Evolutionary conservation across 2,797 vertebrate species (phyloP).

Genomic region (Acridotheres tristis): DNA sequence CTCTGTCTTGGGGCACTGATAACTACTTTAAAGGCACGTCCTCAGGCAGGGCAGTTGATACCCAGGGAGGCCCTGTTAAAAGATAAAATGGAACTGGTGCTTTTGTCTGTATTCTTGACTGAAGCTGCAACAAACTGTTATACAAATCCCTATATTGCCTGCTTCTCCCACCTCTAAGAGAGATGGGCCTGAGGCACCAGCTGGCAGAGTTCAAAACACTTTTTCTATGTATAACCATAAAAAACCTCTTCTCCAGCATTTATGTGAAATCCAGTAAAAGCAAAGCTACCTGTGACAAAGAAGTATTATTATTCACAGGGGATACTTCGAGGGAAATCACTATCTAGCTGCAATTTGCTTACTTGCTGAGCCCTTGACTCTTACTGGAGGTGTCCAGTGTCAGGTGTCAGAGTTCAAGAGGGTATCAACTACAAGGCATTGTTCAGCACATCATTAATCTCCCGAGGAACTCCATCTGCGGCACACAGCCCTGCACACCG

Average conservation of each 20-base stretch:
- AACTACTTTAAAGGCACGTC: background rate
- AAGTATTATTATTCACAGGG: background rate
- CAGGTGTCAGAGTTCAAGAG: constrained; percentile 59
- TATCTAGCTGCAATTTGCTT: background rate
- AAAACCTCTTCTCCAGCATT: background rate
- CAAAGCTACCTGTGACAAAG: background rate
- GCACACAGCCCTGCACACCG: background rate
- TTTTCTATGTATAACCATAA: background rate
- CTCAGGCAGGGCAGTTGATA: background rate
- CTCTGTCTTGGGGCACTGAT: background rate
- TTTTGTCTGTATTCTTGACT: background rate
- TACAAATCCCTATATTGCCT: background rate
- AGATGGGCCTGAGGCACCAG: background rate
- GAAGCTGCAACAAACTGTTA: background rate
- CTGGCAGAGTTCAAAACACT: background rate
- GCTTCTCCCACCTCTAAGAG: background rate
- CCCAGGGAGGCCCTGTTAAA: background rate
- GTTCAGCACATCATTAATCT: constrained; percentile 59
- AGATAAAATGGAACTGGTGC: background rate
- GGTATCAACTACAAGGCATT: constrained; percentile 30
- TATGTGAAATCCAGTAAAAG: background rate
- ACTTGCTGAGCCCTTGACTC: constrained; percentile 28
- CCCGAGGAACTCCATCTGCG: background rate
- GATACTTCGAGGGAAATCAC: background rate
- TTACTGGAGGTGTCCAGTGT: constrained; percentile 19